Evolutionary conservation across 2,888 invertebrate species (phyloP).

Genomic region (Raillietiella orientalis): DNA sequence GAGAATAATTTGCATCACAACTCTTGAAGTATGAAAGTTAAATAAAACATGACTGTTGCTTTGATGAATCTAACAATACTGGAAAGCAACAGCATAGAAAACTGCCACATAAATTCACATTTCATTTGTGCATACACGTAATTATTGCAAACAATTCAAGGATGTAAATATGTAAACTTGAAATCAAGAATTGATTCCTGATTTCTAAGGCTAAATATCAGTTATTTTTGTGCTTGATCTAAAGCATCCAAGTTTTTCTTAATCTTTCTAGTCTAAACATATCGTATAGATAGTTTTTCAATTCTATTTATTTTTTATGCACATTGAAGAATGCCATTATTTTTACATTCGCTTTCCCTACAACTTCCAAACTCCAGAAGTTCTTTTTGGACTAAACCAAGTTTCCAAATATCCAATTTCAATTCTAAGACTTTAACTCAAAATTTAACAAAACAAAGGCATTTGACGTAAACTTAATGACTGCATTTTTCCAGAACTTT

Average conservation of each 20-base stretch:
- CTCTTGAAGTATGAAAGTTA: slow-evolving; percentile 3
- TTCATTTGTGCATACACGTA: slow-evolving; percentile 1
- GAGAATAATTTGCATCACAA: no score
- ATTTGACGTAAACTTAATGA: no score
- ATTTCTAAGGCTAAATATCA: no score
- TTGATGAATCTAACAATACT: no score
- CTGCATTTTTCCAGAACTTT: no score
- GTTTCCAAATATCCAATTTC: background rate
- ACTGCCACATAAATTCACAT: slow-evolving; percentile 3
- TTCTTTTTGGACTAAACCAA: background rate
- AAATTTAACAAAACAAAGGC: no score
- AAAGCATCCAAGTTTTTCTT: no score
- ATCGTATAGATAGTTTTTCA: background rate
- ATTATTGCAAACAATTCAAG: no score
- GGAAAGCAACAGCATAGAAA: no score
- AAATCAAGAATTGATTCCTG: no score
- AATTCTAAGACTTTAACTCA: slow-evolving; percentile 1
- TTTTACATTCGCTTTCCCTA: background rate
- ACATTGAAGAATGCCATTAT: background rate
- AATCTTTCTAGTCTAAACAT: background rate
- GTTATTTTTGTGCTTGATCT: no score
- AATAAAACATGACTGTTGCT: background rate
- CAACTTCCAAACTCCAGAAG: background rate
- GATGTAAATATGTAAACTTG: no score
- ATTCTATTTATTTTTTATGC: background rate